A percentile compares a stretch with the other conserved stretches of the same genome.
phyloP scores from a whole-genome alignment of 2,113 vertebrate genomes.

The Chlamydotis undulata region DNA sequence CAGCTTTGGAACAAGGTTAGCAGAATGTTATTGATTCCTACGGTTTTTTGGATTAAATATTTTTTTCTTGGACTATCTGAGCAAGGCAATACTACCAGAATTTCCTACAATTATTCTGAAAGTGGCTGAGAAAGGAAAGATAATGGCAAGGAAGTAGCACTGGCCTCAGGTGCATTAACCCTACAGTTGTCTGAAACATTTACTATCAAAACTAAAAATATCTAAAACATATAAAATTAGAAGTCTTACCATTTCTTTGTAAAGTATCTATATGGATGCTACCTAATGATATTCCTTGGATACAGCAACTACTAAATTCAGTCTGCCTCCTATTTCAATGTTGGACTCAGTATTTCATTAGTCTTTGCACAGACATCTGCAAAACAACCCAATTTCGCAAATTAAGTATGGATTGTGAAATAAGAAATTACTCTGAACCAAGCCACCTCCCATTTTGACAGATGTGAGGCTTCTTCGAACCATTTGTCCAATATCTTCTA shows the following conservation, averaged over 20 bases:
- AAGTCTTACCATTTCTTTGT: neutral
- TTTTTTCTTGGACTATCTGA: neutral
- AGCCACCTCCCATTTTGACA: neutral
- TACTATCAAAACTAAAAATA: conserved; percentile 5
- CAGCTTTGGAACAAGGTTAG: neutral
- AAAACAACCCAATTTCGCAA: neutral
- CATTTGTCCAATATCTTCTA: neutral
- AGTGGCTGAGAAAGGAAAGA: neutral
- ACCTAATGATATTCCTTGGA: neutral
- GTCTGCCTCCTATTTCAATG: neutral
- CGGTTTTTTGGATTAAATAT: neutral
- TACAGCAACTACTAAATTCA: neutral
- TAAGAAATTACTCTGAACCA: neutral
- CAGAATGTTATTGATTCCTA: neutral
- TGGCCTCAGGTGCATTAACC: neutral
- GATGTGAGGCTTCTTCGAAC: neutral
- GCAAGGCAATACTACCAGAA: neutral
- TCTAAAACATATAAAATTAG: neutral
- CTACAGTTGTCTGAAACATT: neutral
- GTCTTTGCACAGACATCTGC: neutral
- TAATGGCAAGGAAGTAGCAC: neutral
- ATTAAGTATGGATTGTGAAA: neutral
- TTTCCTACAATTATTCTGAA: conserved; percentile 3
- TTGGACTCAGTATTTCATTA: neutral
- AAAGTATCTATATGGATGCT: neutral